These are phyloP conservation scores for Bombus consobrinus DNA, from an alignment of 1,140 invertebrate genomes.

Conservation along the genomic window DNA sequence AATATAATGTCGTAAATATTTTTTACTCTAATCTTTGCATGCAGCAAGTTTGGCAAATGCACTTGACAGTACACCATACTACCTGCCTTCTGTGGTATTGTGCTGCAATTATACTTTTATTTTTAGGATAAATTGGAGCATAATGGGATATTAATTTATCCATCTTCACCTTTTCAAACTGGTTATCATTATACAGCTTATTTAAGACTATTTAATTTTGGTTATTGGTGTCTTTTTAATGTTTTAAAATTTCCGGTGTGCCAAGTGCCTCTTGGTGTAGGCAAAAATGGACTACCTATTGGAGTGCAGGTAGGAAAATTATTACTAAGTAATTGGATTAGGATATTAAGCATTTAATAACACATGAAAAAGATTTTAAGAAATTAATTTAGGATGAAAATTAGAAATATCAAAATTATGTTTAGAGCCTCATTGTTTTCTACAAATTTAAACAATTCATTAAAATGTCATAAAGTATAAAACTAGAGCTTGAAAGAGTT, in stretches of 20 bases:
- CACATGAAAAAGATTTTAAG: not conserved
- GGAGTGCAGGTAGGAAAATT: slow-evolving; percentile 75
- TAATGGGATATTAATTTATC: slow-evolving; percentile 93
- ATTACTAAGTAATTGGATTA: not conserved
- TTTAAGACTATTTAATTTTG: slow-evolving; percentile 93
- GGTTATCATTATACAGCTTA: slow-evolving; percentile 93
- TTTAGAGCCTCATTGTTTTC: not conserved
- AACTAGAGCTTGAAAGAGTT: too few relatives aligned
- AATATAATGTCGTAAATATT: too few relatives aligned
- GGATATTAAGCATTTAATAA: slow-evolving; percentile 33
- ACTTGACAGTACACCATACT: too few relatives aligned
- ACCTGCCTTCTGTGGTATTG: too few relatives aligned
- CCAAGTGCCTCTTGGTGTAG: slow-evolving; percentile 85
- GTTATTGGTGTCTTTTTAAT: slow-evolving; percentile 95
- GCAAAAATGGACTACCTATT: slow-evolving; percentile 76
- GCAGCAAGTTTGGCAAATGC: too few relatives aligned
- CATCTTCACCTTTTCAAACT: slow-evolving; percentile 91
- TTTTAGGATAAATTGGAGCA: slow-evolving; percentile 87
- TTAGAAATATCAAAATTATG: not conserved
- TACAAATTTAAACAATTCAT: not conserved
- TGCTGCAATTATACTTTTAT: not conserved
- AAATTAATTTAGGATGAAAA: not conserved
- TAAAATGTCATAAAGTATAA: not conserved
- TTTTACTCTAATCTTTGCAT: too few relatives aligned
- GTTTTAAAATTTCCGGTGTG: slow-evolving; percentile 92